Conservation (phyloP, 2,797 vertebrate species). For the Iguana delicatissima region DNA sequence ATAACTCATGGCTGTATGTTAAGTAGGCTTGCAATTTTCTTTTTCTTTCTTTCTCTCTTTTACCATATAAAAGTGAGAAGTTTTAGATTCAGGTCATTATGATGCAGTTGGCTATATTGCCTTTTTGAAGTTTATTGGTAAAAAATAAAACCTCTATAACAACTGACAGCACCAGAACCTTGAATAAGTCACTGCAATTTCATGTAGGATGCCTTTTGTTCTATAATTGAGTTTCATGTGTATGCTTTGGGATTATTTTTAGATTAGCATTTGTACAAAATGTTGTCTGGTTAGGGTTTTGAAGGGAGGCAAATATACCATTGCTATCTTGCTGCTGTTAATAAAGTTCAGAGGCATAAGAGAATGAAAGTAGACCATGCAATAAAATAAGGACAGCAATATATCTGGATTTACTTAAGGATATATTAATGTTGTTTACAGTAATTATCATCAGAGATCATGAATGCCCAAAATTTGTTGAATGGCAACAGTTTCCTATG, state of each 20-base stretch:
- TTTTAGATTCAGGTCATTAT: constrained; percentile 71
- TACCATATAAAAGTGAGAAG: constrained; percentile 65
- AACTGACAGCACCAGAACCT: constrained; percentile 59
- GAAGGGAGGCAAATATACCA: constrained; percentile 40
- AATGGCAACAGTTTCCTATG: neutral
- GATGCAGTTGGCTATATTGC: constrained; percentile 66
- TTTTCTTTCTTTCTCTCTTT: constrained; percentile 11
- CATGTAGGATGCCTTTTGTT: constrained; percentile 72
- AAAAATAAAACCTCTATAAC: constrained; percentile 41
- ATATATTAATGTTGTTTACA: constrained; percentile 16
- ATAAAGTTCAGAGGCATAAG: constrained; percentile 59
- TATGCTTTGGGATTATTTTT: constrained; percentile 61
- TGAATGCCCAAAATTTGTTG: constrained; percentile 1
- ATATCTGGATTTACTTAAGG: constrained; percentile 5
- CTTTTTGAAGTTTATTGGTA: constrained; percentile 62
- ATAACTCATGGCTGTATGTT: constrained; percentile 66
- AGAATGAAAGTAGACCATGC: constrained; percentile 58
- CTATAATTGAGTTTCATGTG: constrained; percentile 67
- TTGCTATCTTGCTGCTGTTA: constrained; percentile 63
- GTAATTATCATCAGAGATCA: constrained; percentile 13
- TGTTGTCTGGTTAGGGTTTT: constrained; percentile 17
- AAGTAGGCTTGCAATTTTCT: constrained; percentile 57
- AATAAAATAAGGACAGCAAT: constrained; percentile 49
- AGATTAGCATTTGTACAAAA: constrained; percentile 67
- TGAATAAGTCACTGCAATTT: constrained; percentile 70